Evolutionary conservation across 2,888 invertebrate genomes (phyloP).

Genomic region (Carterocephalus palaemon): DNA sequence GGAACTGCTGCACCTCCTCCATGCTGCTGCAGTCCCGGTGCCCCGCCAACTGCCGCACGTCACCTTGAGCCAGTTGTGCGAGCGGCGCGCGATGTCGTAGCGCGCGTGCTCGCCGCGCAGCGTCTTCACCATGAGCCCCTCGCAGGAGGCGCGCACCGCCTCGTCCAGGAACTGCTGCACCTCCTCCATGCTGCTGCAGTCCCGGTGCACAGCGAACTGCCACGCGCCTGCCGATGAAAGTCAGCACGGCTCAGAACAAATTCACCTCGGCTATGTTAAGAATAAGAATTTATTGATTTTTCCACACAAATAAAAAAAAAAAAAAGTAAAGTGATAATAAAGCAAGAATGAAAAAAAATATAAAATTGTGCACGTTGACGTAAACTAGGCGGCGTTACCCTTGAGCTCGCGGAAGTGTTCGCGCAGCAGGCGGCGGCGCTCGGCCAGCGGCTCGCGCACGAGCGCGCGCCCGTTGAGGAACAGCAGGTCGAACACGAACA

Average conservation of each 20-base stretch:
- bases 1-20: too few relatives aligned
- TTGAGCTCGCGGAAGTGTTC: conserved; percentile 84
- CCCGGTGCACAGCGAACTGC: conserved; percentile 90
- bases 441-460: conserved; percentile 86
- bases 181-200: conserved; percentile 92
- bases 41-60: neutral
- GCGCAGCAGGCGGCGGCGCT: conserved; percentile 85
- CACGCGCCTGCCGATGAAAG: conserved; percentile 82
- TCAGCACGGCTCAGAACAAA: too few relatives aligned
- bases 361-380: too few relatives aligned
- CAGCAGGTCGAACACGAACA: conserved; percentile 97
- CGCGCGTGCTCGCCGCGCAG: conserved; percentile 89
- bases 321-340: neutral
- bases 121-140: conserved; percentile 99
- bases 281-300: too few relatives aligned
- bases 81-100: conserved; percentile 98
- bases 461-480: conserved; percentile 93
- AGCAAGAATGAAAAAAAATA: neutral
- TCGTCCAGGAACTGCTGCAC: conserved; percentile 96
- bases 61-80: conserved; percentile 94
- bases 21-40: neutral
- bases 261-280: too few relatives aligned
- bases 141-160: conserved; percentile 94
- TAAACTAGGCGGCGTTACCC: conserved; percentile 51
- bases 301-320: too few relatives aligned